These are phyloP conservation scores for Microtus richardsoni DNA, from an alignment of 2,113 vertebrate genomes.

Conservation along the genomic window DNA sequence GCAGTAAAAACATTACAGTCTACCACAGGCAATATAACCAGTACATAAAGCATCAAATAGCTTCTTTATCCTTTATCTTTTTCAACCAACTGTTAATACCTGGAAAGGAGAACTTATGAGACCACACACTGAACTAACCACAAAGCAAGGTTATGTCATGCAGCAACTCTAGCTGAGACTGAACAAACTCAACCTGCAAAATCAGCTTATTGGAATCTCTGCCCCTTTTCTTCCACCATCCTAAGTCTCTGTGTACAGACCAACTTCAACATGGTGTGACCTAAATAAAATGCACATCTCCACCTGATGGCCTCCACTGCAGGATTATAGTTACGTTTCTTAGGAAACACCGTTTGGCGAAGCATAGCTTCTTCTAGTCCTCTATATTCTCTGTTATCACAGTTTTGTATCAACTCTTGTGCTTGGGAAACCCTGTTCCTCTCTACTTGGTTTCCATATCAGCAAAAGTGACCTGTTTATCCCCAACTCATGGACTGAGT, in stretches of 20 bases:
- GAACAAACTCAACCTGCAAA: neutral
- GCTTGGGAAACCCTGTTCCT: conserved; percentile 27
- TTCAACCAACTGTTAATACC: neutral
- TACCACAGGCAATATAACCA: conserved; percentile 23
- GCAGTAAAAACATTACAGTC: neutral
- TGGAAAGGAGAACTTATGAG: neutral
- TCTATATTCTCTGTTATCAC: neutral
- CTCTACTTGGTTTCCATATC: neutral
- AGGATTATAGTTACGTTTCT: neutral
- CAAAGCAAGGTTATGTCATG: neutral
- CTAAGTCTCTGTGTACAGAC: neutral
- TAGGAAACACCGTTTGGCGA: conserved; percentile 47
- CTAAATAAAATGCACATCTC: neutral
- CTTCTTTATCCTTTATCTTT: neutral
- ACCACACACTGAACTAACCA: neutral
- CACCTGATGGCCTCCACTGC: neutral
- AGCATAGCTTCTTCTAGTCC: conserved; percentile 22
- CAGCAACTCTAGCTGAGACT: neutral
- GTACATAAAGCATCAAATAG: conserved; percentile 12
- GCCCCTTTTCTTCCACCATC: neutral
- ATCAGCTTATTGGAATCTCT: neutral
- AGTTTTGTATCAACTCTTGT: neutral
- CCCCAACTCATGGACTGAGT: neutral
- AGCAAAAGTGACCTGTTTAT: neutral
- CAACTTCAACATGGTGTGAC: neutral